Percentiles rank a stretch among this genome's conserved stretches.
Conservation (phyloP, 2,113 vertebrate genomes). For the Oncorhynchus gorbuscha region DNA sequence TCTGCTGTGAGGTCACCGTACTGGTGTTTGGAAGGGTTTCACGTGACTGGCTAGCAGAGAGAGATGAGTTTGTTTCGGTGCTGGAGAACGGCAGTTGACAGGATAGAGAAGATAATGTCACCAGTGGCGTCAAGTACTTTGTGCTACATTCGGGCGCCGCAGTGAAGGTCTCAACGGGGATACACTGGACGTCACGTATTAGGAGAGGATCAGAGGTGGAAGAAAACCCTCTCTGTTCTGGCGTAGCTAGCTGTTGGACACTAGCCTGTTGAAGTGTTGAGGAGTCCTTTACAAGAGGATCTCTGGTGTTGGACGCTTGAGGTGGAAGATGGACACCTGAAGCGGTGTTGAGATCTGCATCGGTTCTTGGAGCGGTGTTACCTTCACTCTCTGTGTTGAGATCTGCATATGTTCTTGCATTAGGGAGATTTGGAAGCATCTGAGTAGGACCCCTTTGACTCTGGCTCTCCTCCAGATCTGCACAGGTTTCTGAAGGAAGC, state of each 20-base stretch:
- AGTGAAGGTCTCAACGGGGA: conserved; percentile 32
- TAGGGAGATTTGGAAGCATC: conserved; percentile 41
- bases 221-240: conserved; percentile 45
- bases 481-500: conserved; percentile 62
- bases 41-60: conserved; percentile 29
- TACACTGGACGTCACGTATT: conserved; percentile 40
- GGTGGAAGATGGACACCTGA: conserved; percentile 49
- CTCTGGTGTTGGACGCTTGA: conserved; percentile 45
- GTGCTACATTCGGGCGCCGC: conserved; percentile 39
- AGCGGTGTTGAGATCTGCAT: not conserved
- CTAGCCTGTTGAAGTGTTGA: conserved; percentile 35
- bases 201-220: conserved; percentile 37
- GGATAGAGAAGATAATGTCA: conserved; percentile 19
- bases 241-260: conserved; percentile 35
- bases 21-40: conserved; percentile 21
- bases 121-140: conserved; percentile 34
- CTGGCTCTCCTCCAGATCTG: conserved; percentile 59
- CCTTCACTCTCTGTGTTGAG: too few relatives aligned
- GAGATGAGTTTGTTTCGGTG: conserved; percentile 30
- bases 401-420: conserved; percentile 30
- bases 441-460: conserved; percentile 41
- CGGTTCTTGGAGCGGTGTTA: too few relatives aligned
- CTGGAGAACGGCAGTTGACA: conserved; percentile 29
- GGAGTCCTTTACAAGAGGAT: conserved; percentile 52
- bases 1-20: conserved; percentile 37